Percentiles rank a stretch among this genome's conserved stretches.
Evolutionary conservation across 2,113 vertebrate species (phyloP).

Genomic region (Polyodon spathula): DNA sequence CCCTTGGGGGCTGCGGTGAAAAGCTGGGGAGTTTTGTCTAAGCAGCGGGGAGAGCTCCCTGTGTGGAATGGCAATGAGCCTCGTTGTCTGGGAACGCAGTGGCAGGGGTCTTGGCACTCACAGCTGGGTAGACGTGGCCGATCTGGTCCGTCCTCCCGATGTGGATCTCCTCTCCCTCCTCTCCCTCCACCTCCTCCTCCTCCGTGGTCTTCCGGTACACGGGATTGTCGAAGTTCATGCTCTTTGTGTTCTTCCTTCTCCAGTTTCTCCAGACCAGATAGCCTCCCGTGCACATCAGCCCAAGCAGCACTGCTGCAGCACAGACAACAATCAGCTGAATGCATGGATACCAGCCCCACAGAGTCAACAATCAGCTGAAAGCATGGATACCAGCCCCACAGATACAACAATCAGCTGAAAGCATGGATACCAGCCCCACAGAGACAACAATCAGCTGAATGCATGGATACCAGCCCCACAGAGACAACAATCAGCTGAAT

Average conservation of each 20-base stretch:
- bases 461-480: no score
- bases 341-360: no score
- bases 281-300: constrained; percentile 78
- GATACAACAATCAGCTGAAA: no score
- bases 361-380: no score
- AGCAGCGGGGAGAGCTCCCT: constrained; percentile 48
- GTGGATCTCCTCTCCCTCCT: constrained; percentile 81
- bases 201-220: constrained; percentile 96
- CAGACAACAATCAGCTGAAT: no score
- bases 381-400: no score
- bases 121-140: constrained; percentile 91
- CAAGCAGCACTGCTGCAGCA: constrained; percentile 77
- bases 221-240: constrained; percentile 98
- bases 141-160: constrained; percentile 86
- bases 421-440: no score
- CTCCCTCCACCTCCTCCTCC: constrained; percentile 65
- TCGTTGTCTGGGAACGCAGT: constrained; percentile 56
- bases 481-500: no score
- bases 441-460: no score
- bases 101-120: constrained; percentile 69
- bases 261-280: constrained; percentile 98
- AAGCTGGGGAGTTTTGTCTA: constrained; percentile 21
- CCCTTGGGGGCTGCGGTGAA: neutral
- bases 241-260: constrained; percentile 95
- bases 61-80: constrained; percentile 63